phyloP scores from a whole-genome alignment of 1,140 invertebrate species.

The Neodiprion pinetum region DNA sequence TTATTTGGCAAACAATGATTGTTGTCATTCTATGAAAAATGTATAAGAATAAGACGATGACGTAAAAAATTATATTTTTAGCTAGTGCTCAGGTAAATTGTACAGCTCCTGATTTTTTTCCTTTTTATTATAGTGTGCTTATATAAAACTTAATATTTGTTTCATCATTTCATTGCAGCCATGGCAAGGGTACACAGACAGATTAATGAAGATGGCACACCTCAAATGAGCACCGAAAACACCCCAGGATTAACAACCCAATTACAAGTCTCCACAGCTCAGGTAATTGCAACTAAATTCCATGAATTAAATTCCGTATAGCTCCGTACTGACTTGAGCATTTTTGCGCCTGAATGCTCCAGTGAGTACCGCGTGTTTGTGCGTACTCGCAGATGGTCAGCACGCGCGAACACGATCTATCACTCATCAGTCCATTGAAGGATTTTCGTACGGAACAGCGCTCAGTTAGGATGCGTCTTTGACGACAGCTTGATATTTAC shows the following conservation, averaged over 20 bases:
- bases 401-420: no score
- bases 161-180: conserved; percentile 44
- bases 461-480: no score
- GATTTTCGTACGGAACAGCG: no score
- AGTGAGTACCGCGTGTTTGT: no score
- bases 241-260: conserved; percentile 60
- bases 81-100: conserved; percentile 21
- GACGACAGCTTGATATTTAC: no score
- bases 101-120: conserved; percentile 21
- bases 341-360: no score
- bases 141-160: not conserved
- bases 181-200: conserved; percentile 66
- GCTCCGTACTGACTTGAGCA: conserved; percentile 27
- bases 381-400: no score
- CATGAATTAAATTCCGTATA: not conserved
- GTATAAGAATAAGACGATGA: conserved; percentile 18
- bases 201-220: conserved; percentile 57
- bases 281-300: conserved; percentile 50
- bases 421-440: no score
- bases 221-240: conserved; percentile 52
- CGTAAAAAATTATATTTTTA: conserved; percentile 24
- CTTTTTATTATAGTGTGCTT: conserved; percentile 17
- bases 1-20: conserved; percentile 5
- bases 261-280: conserved; percentile 64
- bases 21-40: conserved; percentile 1